Percentiles rank a stretch among this genome's conserved stretches.
These are phyloP conservation scores for Leucophenga varia DNA, from an alignment of 1,140 invertebrate species.

Conservation along the genomic window DNA sequence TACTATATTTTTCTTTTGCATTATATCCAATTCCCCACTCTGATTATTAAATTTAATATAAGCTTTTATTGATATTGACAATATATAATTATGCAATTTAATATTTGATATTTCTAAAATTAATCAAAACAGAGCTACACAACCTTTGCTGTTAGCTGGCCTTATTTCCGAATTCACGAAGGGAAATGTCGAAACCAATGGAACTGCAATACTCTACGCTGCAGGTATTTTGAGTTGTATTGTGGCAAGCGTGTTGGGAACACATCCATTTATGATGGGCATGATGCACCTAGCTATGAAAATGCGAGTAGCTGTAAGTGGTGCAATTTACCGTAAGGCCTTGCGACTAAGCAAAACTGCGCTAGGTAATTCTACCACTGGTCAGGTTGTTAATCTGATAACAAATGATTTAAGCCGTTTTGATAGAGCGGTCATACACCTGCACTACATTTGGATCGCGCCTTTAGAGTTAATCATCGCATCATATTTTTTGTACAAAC, in stretches of 20 bases:
- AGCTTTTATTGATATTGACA: too few relatives aligned
- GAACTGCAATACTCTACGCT: slow-evolving; percentile 62
- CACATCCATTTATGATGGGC: slow-evolving; percentile 65
- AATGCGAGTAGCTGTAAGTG: slow-evolving; percentile 60
- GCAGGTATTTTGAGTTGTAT: slow-evolving; percentile 61
- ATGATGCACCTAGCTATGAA: slow-evolving; percentile 58
- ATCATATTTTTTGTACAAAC: slow-evolving; percentile 72
- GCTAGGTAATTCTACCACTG: slow-evolving; percentile 74
- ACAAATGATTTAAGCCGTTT: slow-evolving; percentile 65
- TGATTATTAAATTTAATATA: background rate
- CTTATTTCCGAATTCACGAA: slow-evolving; percentile 59
- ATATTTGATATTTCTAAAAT: slow-evolving; percentile 20
- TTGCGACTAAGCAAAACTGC: slow-evolving; percentile 66
- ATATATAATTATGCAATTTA: too few relatives aligned
- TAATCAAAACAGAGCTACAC: slow-evolving; percentile 65
- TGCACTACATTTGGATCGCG: slow-evolving; percentile 59
- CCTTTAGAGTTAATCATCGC: slow-evolving; percentile 63
- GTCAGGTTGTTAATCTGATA: slow-evolving; percentile 73
- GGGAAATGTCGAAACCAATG: slow-evolving; percentile 54
- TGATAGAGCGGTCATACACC: slow-evolving; percentile 50
- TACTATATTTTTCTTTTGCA: too few relatives aligned
- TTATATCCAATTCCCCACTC: too few relatives aligned
- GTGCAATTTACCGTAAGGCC: slow-evolving; percentile 68
- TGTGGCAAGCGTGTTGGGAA: slow-evolving; percentile 58
- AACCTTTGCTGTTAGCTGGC: slow-evolving; percentile 40